Evolutionary conservation across 1,140 invertebrate species (phyloP), one percentile per base, ranked within the genome.

Genomic region (Trichogramma pretiosum): DNA sequence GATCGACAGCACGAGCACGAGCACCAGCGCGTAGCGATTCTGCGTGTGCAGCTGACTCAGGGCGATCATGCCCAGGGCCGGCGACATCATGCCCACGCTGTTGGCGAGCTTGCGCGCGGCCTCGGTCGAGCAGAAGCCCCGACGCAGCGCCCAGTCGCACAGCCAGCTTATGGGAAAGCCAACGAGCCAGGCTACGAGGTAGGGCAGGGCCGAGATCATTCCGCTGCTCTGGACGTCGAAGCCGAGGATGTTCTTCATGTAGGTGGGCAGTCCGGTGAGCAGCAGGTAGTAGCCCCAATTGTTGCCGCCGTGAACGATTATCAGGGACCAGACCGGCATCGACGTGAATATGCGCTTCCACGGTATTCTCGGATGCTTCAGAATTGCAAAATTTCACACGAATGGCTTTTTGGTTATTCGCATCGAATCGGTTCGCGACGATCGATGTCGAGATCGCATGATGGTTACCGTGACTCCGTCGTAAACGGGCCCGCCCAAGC

Each of bases 281-380:
- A 97, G 74, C 3, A 87, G 94, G 75, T 91, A 94, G 61, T 89
- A 92, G 1, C 90, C 90, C 92, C 91, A 96, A 59, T 89, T 89
- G 60, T 93, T 85, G 1, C 87, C 82, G 61, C 87, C 86, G 58
- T 96, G 89, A 0, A 79, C 81, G 1, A 91, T 63, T 21, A 91
- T 76, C 5, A 94, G 71, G 0, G 89, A 83, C 84, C 85, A 90
- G 44, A 95, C 80, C 0, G 91, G 85, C 5, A 80, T 42, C 1
- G 87, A 89, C 0, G 76, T 84, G 0, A 85, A 69, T 23, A 96
- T 87, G 2, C 75, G 65, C 26, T 66, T 72, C 89, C 88, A 93
- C 3, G 90, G 89, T 2, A 78, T 80, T 22, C 65, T 61, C 14
- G 61, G 52, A 51, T 59, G 62, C 68, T 76, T 51, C 18, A 45